Base-by-base conservation (phyloP, 1,140 invertebrate species). In the Saxidomus purpurata region DNA sequence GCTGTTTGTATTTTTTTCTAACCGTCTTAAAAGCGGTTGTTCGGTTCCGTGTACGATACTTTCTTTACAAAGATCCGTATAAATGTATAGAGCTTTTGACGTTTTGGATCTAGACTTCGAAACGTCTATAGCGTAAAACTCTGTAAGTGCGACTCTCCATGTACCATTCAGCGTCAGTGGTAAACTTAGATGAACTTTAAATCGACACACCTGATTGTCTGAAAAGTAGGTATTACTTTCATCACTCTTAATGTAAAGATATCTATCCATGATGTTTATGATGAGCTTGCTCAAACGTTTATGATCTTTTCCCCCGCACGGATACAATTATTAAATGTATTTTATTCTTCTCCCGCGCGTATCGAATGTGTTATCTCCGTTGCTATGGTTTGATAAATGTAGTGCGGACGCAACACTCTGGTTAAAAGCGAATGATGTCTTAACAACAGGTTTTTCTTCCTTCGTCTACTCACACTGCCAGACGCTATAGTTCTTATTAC, bases 11-110 rank as follows among this genome's bases (percentile, higher is more conserved):
- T 83, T 83, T 83, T 83, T 83, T 1, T 67, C 59, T 28, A 83
- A 19, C 36, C 43, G 83, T 85, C 83, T 67, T 34, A 85, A 74
- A 15, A 85, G 34, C 31, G 83, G 67, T 36, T 55, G 83, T 36
- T 85, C 83, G 6, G 43, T 15, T 8, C 67, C 83, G 83, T 85
- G 83, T 1, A 85, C 83, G 13, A 85, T 74, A 31, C 83, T 85
- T 74, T 84, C 82, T 47, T 84, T 71, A 31, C 63, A 84, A 34
- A 84, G 43, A 52, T 84, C 82, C 31, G 82, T 74, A 28, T 85
- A 85, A 55, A 85, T 49, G 67, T 85, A 85, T 4, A 85, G 15
- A 55, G 47, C 83, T 11, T 28, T 28, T 0, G 19, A 8, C 36
- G 81, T 34, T 81, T 55, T 81, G 13, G 52, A 11, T 81, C 36